Evolutionary conservation across 2,113 vertebrate genomes (phyloP), one percentile per base, ranked within the genome.

Genomic region (Eulemur macaco): DNA sequence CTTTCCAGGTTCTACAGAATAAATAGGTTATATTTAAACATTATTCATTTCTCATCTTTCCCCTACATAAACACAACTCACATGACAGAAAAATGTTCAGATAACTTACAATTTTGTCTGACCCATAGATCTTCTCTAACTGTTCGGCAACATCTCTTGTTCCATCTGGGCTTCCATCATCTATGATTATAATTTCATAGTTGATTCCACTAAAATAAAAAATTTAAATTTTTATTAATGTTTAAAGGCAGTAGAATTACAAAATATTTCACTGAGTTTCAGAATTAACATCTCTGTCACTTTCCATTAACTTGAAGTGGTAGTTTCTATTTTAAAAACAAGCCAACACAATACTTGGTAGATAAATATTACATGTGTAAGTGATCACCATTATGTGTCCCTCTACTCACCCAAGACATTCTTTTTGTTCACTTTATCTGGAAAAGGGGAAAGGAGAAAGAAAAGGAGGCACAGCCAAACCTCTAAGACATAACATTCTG

Each of bases 111-210:
- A 99, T 99, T 98, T 98, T 99, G 95, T 99, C 99, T 18, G 99
- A 97, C 37, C 99, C 99, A 42, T 99, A 99, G 34, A 99, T 99
- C 86, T 99, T 98, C 98, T 99, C 98, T 98, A 99, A 54, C 63
- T 99, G 99, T 92, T 99, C 94, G 47, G 99, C 99, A 83, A 99
- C 92, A 63, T 99, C 99, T 91, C 99, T 97, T 0, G 99, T 99
- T 58, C 99, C 99, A 98, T 99, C 99, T 0, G 99, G 99, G 97
- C 99, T 99, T 92, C 99, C 99, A 96, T 99, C 99, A 95, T 99
- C 99, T 84, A 99, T 99, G 71, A 99, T 98, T 94, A 99, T 99
- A 69, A 99, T 99, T 98, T 99, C 99, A 80, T 99, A 99, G 60
- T 99, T 96, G 94, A 98, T 98, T 0, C 99, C 99, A 97, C 99